Conservation (phyloP, 2,113 vertebrate genomes). For the Pongo pygmaeus region DNA sequence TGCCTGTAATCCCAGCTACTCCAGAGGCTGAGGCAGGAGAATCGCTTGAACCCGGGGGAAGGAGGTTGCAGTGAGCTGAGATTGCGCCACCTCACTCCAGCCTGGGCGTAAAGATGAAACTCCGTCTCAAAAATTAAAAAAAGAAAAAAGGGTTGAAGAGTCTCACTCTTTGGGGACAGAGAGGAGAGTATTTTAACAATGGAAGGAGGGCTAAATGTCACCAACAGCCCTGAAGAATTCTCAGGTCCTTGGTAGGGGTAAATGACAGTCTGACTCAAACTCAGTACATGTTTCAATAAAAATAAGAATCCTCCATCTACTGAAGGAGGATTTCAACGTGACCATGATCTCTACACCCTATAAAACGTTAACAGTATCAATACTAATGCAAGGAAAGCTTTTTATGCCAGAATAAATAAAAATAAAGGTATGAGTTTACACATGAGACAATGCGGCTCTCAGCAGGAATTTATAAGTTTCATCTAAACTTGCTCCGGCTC, state of each 20-base stretch:
- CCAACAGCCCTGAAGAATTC: not conserved
- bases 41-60: too few relatives aligned
- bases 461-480: slow-evolving; percentile 45
- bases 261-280: not conserved
- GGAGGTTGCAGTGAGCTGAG: too few relatives aligned
- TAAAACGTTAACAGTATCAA: slow-evolving; percentile 63
- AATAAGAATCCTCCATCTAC: not conserved
- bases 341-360: slow-evolving; percentile 31
- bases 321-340: slow-evolving; percentile 34
- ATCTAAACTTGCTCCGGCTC: not conserved
- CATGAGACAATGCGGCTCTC: not conserved
- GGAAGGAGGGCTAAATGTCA: not conserved
- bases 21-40: too few relatives aligned
- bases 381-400: slow-evolving; percentile 42
- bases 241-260: not conserved
- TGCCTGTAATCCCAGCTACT: too few relatives aligned
- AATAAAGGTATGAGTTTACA: slow-evolving; percentile 58
- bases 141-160: not conserved
- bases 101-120: too few relatives aligned
- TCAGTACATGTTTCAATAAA: not conserved
- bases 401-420: slow-evolving; percentile 57
- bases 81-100: too few relatives aligned
- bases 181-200: not conserved
- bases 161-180: not conserved
- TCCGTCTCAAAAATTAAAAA: too few relatives aligned